Percentiles rank a stretch among this genome's conserved stretches.
Conservation (phyloP, 2,797 vertebrate species). For the Aeoliscus strigatus region DNA sequence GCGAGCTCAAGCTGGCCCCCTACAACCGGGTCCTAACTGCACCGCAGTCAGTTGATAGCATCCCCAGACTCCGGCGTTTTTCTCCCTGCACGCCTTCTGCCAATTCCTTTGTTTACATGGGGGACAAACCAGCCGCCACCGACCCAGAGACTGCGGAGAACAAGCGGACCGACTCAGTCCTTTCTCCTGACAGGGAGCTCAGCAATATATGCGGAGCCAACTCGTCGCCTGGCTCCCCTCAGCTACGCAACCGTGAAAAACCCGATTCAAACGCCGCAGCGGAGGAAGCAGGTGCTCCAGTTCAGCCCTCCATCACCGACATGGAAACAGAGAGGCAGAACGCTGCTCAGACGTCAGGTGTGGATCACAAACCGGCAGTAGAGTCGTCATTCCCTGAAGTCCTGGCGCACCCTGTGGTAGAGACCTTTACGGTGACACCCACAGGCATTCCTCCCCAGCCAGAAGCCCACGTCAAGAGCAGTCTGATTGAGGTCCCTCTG, state of each 20-base stretch:
- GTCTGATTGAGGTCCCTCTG: conserved; percentile 90
- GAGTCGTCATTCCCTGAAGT: conserved; percentile 85
- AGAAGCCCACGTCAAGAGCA: conserved; percentile 69
- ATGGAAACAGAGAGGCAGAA: conserved; percentile 17
- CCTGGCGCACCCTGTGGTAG: conserved; percentile 82
- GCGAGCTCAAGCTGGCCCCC: conserved; percentile 89
- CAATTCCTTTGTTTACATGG: conserved; percentile 87
- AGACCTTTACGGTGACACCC: conserved; percentile 82
- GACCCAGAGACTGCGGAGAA: conserved; percentile 52
- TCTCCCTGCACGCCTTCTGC: conserved; percentile 89
- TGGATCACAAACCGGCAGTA: conserved; percentile 70
- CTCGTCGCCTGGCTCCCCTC: conserved; percentile 41
- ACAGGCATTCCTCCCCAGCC: conserved; percentile 76
- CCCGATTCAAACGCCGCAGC: conserved; percentile 31
- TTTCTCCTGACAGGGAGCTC: conserved; percentile 45
- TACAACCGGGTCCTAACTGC: conserved; percentile 91
- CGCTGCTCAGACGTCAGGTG: conserved; percentile 32
- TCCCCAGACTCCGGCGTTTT: conserved; percentile 90
- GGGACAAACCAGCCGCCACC: conserved; percentile 70
- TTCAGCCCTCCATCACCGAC: conserved; percentile 1
- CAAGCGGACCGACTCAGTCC: conserved; percentile 39
- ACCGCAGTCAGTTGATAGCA: conserved; percentile 93
- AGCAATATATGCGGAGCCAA: conserved; percentile 18
- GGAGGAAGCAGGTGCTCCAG: conserved; percentile 11
- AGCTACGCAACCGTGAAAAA: conserved; percentile 38